Base-by-base conservation (phyloP, 2,888 invertebrate species). In the Microctonus aethiopoides region DNA sequence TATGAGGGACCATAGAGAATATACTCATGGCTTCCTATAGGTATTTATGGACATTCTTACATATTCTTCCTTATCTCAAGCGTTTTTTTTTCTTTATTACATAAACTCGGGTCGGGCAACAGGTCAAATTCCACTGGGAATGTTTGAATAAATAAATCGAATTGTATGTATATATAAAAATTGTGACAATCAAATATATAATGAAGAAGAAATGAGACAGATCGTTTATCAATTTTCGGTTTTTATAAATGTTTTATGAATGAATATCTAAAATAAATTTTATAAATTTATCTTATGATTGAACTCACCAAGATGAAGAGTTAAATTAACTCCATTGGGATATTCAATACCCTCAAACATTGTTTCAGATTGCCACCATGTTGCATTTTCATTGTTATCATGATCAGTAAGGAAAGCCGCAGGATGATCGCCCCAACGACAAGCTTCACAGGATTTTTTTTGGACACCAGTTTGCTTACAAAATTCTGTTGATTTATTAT, bases 301-400 rank as follows among this genome's bases (percentile, higher is more conserved):
- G 13, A 24, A 65, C 65, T 16, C 84, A 96, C 97, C 92, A 74
- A 98, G 89, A 83, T 94, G 90, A 34, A 99, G 88, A 0, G 97
- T 98, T 74, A 99, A 89, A 87, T 98, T 98, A 78, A 99, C 98
- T 87, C 93, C 93, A 81, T 92, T 93, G 0, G 97, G 97, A 84
- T 94, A 94, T 85, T 97, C 95, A 68, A 97, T 93, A 29, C 93
- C 94, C 82, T 99, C 97, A 81, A 91, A 91, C 97, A 99, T 98
- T 2, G 99, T 99, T 85, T 98, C 97, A 0, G 97, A 97, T 86
- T 98, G 97, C 98, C 98, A 98, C 96, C 96, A 98, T 0, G 97
- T 96, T 76, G 94, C 93, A 83, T 95, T 95, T 77, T 95, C 94
- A 74, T 93, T 92, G 84, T 95, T 95, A 84, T 98, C 95, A 79